A percentile compares a stretch with the other conserved stretches of the same genome.
Conservation (phyloP, 2,113 vertebrate species). For the Indicator maculatus region DNA sequence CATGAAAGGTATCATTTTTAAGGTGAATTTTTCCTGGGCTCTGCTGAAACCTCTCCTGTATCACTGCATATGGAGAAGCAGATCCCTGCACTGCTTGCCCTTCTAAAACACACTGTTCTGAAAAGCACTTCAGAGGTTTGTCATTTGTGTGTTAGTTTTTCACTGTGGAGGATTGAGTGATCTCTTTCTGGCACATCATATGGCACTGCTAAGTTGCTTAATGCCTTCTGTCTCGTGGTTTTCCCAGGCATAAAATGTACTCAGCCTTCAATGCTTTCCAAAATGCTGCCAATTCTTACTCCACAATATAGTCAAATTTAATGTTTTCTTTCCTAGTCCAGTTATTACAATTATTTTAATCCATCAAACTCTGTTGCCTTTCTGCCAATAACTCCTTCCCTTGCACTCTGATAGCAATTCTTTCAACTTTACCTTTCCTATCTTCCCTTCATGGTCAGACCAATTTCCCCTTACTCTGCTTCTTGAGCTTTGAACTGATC, state of each 20-base stretch:
- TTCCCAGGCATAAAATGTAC: neutral
- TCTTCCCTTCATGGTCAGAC: neutral
- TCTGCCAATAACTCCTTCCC: neutral
- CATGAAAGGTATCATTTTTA: rapidly evolving
- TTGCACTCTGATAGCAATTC: neutral
- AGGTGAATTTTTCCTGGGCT: neutral
- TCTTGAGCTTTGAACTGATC: neutral
- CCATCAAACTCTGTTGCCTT: neutral
- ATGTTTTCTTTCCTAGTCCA: neutral
- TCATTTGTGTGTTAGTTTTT: neutral
- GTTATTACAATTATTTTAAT: neutral
- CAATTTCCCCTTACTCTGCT: neutral
- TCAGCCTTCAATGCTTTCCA: neutral
- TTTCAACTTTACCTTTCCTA: neutral
- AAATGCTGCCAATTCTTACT: neutral
- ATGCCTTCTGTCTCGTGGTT: neutral
- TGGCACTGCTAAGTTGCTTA: neutral
- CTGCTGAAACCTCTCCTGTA: neutral
- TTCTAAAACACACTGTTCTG: neutral
- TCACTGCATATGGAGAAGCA: neutral
- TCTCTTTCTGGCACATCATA: neutral
- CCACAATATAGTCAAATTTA: neutral
- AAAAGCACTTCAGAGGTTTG: neutral
- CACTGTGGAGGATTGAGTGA: neutral
- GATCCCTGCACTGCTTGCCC: neutral